Percentiles rank a stretch among this genome's conserved stretches.
These are phyloP conservation scores for Eucriotettix oculatus DNA, from an alignment of 2,888 invertebrate species.

Conservation along the genomic window DNA sequence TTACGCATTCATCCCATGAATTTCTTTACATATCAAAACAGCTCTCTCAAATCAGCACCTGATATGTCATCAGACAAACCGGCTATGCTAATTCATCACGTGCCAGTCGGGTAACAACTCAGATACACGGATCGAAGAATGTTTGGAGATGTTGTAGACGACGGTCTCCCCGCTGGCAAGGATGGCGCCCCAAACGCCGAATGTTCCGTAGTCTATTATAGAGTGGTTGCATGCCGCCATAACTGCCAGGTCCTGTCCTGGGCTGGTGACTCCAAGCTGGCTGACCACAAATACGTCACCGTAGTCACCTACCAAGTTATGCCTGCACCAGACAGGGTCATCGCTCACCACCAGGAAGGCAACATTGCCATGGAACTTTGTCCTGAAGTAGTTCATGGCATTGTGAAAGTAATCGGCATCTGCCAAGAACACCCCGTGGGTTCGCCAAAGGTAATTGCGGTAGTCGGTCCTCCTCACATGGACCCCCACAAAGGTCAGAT, in stretches of 20 bases:
- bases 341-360: slow-evolving; percentile 31
- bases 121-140: slow-evolving; percentile 25
- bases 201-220: slow-evolving; percentile 34
- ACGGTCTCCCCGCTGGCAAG: slow-evolving; percentile 31
- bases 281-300: slow-evolving; percentile 27
- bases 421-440: slow-evolving; percentile 27
- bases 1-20: too few species aligned
- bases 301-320: slow-evolving; percentile 20
- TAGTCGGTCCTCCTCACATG: slow-evolving; percentile 40
- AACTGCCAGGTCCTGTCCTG: slow-evolving; percentile 30
- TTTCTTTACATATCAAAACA: too few species aligned
- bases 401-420: slow-evolving; percentile 24
- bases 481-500: slow-evolving; percentile 31
- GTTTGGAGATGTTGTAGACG: slow-evolving; percentile 26
- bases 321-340: slow-evolving; percentile 30
- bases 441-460: slow-evolving; percentile 34
- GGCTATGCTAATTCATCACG: slow-evolving; percentile 15
- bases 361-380: slow-evolving; percentile 22
- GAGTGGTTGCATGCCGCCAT: slow-evolving; percentile 34
- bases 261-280: slow-evolving; percentile 19
- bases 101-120: slow-evolving; percentile 29
- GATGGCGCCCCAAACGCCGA: slow-evolving; percentile 33
- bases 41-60: too few species aligned
- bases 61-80: too few species aligned
- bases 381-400: slow-evolving; percentile 29